These are phyloP conservation scores for Pangasius mekongensis DNA, from an alignment of 2,797 vertebrate genomes.

Conservation along the genomic window DNA sequence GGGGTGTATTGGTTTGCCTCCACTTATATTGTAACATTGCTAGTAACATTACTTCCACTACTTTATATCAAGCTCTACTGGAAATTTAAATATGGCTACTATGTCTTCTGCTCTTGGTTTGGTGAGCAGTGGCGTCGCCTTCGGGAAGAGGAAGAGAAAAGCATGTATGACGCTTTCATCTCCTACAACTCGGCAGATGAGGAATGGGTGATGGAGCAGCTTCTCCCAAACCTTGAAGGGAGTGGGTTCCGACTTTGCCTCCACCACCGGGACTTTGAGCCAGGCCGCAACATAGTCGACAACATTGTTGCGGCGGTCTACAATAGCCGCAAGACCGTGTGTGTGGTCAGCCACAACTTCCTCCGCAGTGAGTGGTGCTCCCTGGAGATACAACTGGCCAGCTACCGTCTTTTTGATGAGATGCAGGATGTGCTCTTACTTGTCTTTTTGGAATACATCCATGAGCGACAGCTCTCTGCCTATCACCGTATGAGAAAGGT, in stretches of 20 bases:
- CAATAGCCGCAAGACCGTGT: constrained; percentile 83
- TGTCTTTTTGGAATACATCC: constrained; percentile 81
- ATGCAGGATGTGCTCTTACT: constrained; percentile 84
- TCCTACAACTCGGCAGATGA: constrained; percentile 86
- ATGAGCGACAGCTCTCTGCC: constrained; percentile 76
- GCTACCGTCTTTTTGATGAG: constrained; percentile 85
- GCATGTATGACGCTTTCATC: constrained; percentile 84
- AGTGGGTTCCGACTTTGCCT: constrained; percentile 77
- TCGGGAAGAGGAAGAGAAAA: constrained; percentile 76
- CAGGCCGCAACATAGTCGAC: constrained; percentile 77
- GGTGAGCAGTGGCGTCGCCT: constrained; percentile 76
- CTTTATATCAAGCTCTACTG: constrained; percentile 80
- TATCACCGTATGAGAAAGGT: constrained; percentile 88
- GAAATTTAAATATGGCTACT: constrained; percentile 81
- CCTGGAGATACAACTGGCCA: constrained; percentile 87
- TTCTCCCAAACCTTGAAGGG: constrained; percentile 77
- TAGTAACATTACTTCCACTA: constrained; percentile 74
- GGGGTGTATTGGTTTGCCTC: constrained; percentile 74
- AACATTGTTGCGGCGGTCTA: constrained; percentile 87
- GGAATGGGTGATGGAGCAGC: constrained; percentile 79
- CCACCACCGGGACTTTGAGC: constrained; percentile 79
- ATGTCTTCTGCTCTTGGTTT: constrained; percentile 82
- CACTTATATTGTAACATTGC: constrained; percentile 70
- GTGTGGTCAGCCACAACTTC: constrained; percentile 83
- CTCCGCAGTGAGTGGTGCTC: constrained; percentile 88